phyloP scores from a whole-genome alignment of 2,797 vertebrate genomes.

The Epinephelus malabaricus region DNA sequence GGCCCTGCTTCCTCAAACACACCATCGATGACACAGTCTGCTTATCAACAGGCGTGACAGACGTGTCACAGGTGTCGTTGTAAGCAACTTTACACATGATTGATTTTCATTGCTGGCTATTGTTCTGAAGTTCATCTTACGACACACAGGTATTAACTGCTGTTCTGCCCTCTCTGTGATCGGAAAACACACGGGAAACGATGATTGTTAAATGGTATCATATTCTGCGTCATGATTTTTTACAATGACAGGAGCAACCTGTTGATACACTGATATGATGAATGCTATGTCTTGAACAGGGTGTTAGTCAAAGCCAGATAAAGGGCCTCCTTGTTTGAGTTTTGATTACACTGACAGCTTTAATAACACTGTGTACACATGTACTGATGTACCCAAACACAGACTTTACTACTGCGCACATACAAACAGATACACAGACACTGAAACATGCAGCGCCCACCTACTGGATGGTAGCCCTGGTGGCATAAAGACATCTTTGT shows the following conservation, averaged over 20 bases:
- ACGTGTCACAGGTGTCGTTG: constrained; percentile 42
- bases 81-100: constrained; percentile 8
- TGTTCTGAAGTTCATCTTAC: constrained; percentile 6
- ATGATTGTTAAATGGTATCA: not conserved
- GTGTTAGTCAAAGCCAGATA: constrained; percentile 47
- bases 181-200: constrained; percentile 16
- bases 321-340: constrained; percentile 69
- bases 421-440: constrained; percentile 56
- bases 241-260: constrained; percentile 28
- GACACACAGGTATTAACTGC: not conserved
- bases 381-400: constrained; percentile 61
- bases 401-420: constrained; percentile 58
- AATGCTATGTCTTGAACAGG: not conserved
- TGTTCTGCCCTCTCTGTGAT: not conserved
- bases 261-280: constrained; percentile 5
- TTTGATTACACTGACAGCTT: constrained; percentile 67
- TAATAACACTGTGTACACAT: constrained; percentile 77
- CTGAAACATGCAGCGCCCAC: constrained; percentile 34
- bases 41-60: constrained; percentile 46
- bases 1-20: constrained; percentile 58
- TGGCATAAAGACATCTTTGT: constrained; percentile 71
- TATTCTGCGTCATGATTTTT: constrained; percentile 23
- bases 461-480: constrained; percentile 54
- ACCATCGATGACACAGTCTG: not conserved
- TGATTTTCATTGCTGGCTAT: constrained; percentile 3